These are phyloP conservation scores for Hydrolagus affinis DNA, from an alignment of 2,113 vertebrate species.

Conservation along the genomic window DNA sequence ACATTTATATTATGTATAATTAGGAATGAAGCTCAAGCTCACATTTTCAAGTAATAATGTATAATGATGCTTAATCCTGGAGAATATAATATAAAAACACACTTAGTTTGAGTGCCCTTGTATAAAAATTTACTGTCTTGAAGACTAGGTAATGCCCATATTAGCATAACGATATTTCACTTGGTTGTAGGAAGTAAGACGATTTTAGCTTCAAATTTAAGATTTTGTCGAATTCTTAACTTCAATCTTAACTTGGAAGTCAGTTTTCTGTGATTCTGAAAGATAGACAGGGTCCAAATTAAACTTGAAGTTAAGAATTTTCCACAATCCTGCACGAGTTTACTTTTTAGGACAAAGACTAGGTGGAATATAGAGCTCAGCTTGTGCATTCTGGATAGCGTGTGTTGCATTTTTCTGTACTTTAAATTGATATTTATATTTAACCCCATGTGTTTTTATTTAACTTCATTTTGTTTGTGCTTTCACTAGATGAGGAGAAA, in stretches of 20 bases:
- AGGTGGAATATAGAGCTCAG: no score
- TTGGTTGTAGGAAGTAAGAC: no score
- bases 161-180: no score
- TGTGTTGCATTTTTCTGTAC: no score
- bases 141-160: not conserved
- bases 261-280: not conserved
- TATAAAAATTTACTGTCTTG: not conserved
- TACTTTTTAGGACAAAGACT: no score
- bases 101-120: not conserved
- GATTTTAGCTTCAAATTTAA: no score
- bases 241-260: not conserved
- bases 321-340: no score
- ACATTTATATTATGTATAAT: not conserved
- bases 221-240: not conserved
- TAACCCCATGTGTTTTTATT: conserved; percentile 32
- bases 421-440: not conserved
- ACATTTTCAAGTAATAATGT: not conserved
- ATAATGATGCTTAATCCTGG: not conserved
- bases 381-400: no score
- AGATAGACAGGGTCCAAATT: not conserved
- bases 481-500: conserved; percentile 75
- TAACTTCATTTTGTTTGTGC: conserved; percentile 52
- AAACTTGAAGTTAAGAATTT: no score
- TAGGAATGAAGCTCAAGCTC: not conserved
- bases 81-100: not conserved